phyloP scores from a whole-genome alignment of 2,888 invertebrate genomes.

The Meghimatium bilineatum region DNA sequence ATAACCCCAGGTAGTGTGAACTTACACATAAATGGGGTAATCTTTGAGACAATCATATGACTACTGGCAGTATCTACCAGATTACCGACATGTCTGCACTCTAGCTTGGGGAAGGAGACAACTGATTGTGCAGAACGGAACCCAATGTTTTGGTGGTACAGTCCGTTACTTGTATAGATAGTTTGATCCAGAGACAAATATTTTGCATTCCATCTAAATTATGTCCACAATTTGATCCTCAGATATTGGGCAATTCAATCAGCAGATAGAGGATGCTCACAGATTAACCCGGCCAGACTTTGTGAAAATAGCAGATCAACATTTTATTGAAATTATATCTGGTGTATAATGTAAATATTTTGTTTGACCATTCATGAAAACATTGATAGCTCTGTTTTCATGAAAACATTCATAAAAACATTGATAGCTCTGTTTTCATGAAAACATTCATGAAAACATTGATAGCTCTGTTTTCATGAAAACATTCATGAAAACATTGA shows the following conservation, averaged over 20 bases:
- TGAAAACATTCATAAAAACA: not conserved
- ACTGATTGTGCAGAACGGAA: too few species aligned
- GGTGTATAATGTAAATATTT: not conserved
- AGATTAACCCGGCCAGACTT: not conserved
- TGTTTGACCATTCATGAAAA: not conserved
- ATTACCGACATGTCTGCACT: too few species aligned
- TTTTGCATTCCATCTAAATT: not conserved
- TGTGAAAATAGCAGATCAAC: not conserved
- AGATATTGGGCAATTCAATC: not conserved
- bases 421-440: not conserved
- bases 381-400: not conserved
- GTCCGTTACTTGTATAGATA: too few species aligned
- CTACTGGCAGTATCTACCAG: too few species aligned
- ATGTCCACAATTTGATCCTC: not conserved
- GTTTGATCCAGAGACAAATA: too few species aligned
- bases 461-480: not conserved
- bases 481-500: too few species aligned
- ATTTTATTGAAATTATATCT: not conserved
- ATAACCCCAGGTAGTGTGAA: too few species aligned
- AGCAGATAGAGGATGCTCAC: not conserved
- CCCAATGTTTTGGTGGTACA: too few species aligned
- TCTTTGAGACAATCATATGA: too few species aligned
- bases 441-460: not conserved
- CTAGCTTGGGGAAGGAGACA: too few species aligned
- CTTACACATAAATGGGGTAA: too few species aligned